phyloP scores from a whole-genome alignment of 37 sponge, comb jelly and placozoan genomes.

The Mnemiopsis leidyi region DNA sequence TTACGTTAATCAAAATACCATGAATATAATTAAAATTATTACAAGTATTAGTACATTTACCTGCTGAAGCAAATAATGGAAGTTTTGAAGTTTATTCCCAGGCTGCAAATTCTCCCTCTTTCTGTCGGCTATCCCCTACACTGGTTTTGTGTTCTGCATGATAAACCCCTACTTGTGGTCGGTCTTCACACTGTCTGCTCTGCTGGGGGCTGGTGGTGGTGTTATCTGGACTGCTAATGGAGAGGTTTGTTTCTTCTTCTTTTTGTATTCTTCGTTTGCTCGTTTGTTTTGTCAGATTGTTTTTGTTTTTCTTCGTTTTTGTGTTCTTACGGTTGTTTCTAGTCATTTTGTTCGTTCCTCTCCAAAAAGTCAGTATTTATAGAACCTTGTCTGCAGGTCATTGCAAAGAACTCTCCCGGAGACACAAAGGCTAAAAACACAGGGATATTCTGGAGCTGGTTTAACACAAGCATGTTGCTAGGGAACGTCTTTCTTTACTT shows the following conservation, averaged over 20 bases:
- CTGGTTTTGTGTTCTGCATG: conserved; percentile 22
- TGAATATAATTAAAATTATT: too few species aligned
- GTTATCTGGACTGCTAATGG: conserved; percentile 56
- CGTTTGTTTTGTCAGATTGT: too few species aligned
- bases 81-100: too few species aligned
- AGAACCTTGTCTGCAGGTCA: neutral
- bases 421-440: conserved; percentile 40
- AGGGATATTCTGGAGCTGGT: conserved; percentile 42
- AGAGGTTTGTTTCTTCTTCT: neutral
- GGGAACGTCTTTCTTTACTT: conserved; percentile 23
- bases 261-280: too few species aligned
- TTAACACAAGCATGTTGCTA: conserved; percentile 38
- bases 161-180: neutral
- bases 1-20: neutral
- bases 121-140: conserved; percentile 1
- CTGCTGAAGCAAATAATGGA: too few species aligned
- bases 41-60: too few species aligned
- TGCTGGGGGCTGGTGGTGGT: conserved; percentile 12
- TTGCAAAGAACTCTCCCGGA: conserved; percentile 25
- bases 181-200: conserved; percentile 8
- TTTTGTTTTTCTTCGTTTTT: too few species aligned
- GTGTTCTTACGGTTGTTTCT: too few species aligned
- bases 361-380: too few species aligned
- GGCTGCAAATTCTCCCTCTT: neutral
- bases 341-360: too few species aligned